phyloP scores from a whole-genome alignment of 2,113 vertebrate genomes.

The Rhinichthys klamathensis region DNA sequence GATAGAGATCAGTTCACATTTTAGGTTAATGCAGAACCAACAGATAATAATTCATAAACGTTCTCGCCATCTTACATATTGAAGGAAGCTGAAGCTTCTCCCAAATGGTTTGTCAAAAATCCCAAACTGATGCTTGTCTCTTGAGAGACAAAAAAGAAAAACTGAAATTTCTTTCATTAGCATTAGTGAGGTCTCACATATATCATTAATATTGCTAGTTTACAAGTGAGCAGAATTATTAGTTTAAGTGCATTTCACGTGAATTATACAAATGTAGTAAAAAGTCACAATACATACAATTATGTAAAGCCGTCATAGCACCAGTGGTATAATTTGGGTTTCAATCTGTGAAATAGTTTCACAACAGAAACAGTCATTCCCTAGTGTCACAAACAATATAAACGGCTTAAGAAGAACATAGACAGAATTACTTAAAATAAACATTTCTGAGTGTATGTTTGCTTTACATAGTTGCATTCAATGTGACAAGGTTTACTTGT shows the following conservation, averaged over 20 bases:
- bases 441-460: slow-evolving; percentile 22
- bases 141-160: slow-evolving; percentile 31
- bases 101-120: not conserved
- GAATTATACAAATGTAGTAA: slow-evolving; percentile 57
- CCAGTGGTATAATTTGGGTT: not conserved
- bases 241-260: slow-evolving; percentile 48
- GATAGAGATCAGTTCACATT: slow-evolving; percentile 33
- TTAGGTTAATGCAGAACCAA: slow-evolving; percentile 20
- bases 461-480: slow-evolving; percentile 39
- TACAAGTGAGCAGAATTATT: slow-evolving; percentile 48
- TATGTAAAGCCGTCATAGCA: slow-evolving; percentile 42
- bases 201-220: slow-evolving; percentile 49
- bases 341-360: slow-evolving; percentile 5
- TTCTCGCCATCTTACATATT: not conserved
- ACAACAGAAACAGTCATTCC: not conserved
- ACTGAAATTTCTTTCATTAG: slow-evolving; percentile 16
- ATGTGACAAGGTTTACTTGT: slow-evolving; percentile 7
- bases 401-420: not conserved
- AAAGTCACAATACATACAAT: slow-evolving; percentile 40
- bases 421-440: not conserved
- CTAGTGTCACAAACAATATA: not conserved
- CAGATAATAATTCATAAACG: not conserved
- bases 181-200: slow-evolving; percentile 42
- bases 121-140: not conserved
- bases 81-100: not conserved